Evolutionary conservation across 2,888 invertebrate species (phyloP).

Genomic region (Saturnia pavonia): DNA sequence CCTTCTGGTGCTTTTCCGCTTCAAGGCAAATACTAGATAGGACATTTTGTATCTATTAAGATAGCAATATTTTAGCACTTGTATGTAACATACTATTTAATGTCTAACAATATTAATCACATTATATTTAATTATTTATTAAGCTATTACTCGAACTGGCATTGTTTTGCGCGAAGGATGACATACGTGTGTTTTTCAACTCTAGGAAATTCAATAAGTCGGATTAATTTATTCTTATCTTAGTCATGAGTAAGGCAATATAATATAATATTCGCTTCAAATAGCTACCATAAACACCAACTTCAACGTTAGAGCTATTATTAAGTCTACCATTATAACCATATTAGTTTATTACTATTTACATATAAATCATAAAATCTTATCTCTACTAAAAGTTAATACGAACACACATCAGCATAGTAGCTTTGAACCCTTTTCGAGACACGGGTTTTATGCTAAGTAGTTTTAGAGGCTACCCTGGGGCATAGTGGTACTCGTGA

Average conservation of each 20-base stretch:
- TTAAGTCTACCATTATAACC: not conserved
- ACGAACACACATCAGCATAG: slow-evolving; percentile 11
- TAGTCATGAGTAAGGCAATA: not conserved
- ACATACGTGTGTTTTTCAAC: not conserved
- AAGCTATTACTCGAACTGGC: not conserved
- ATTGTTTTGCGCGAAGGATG: not conserved
- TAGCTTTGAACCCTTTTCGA: slow-evolving; percentile 17
- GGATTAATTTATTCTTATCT: not conserved
- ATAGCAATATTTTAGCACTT: not conserved
- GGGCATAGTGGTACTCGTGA: slow-evolving; percentile 7
- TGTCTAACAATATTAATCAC: not conserved
- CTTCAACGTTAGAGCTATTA: not conserved
- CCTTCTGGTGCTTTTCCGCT: no score
- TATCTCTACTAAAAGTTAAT: slow-evolving; percentile 11
- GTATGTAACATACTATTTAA: not conserved
- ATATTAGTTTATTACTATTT: slow-evolving; percentile 1
- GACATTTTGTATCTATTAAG: no score
- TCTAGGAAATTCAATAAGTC: not conserved
- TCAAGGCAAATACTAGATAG: no score
- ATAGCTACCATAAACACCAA: not conserved
- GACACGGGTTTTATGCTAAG: slow-evolving; percentile 14
- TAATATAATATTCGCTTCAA: not conserved
- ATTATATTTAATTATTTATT: not conserved
- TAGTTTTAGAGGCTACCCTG: slow-evolving; percentile 12
- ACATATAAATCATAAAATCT: slow-evolving; percentile 8